These are phyloP conservation scores for Caprella mutica DNA, from an alignment of 2,888 invertebrate genomes.

Conservation along the genomic window DNA sequence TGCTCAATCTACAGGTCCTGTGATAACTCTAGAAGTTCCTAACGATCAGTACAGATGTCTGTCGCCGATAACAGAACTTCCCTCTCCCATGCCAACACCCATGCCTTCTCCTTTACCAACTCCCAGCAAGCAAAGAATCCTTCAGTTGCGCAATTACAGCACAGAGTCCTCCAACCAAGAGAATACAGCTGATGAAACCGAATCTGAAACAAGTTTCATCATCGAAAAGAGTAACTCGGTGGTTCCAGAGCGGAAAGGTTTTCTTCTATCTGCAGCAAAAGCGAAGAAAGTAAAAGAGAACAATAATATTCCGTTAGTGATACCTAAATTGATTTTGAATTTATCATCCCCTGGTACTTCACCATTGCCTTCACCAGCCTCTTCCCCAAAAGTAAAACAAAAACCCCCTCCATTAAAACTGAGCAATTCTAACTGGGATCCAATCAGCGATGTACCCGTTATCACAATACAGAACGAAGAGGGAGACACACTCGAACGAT, in stretches of 20 bases:
- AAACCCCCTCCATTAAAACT: conserved; percentile 33
- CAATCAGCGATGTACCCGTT: conserved; percentile 13
- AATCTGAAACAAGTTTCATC: conserved; percentile 28
- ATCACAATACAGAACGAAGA: conserved; percentile 28
- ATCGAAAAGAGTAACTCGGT: conserved; percentile 29
- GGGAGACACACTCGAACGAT: conserved; percentile 15
- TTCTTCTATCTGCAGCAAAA: conserved; percentile 16
- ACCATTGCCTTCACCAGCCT: conserved; percentile 20
- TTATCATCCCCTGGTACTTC: conserved; percentile 13
- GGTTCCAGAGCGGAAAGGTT: conserved; percentile 21
- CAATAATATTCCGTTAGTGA: not conserved
- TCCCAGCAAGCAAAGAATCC: conserved; percentile 41
- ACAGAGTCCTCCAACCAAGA: conserved; percentile 29
- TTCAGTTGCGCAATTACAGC: conserved; percentile 18
- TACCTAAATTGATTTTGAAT: conserved; percentile 4
- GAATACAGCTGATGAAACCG: conserved; percentile 32
- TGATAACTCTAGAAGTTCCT: conserved; percentile 64
- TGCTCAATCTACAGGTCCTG: conserved; percentile 42
- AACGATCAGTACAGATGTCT: conserved; percentile 48
- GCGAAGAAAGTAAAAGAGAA: not conserved
- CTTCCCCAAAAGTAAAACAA: conserved; percentile 30
- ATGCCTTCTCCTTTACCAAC: conserved; percentile 56
- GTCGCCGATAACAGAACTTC: conserved; percentile 65
- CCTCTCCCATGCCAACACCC: conserved; percentile 50
- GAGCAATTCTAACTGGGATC: conserved; percentile 23